Conservation (phyloP, 2,888 invertebrate genomes). For the Onthophagus sagittarius region DNA sequence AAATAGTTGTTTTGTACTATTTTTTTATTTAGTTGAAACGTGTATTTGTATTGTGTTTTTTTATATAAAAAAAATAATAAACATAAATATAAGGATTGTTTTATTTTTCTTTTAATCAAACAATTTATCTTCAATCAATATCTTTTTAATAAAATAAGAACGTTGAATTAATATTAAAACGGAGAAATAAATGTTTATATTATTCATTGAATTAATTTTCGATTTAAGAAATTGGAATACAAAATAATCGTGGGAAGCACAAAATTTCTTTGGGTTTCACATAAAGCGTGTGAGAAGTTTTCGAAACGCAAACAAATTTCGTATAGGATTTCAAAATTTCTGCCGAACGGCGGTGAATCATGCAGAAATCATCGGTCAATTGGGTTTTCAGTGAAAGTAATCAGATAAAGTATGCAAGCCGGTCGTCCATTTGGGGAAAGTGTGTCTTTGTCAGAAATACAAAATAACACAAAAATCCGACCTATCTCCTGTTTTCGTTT, state of each 20-base stretch:
- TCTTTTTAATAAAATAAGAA: not conserved
- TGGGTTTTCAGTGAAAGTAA: not conserved
- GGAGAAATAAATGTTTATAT: too few species aligned
- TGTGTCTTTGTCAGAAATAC: not conserved
- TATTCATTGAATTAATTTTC: not conserved
- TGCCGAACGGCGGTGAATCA: not conserved
- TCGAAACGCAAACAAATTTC: not conserved
- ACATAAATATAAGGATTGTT: not conserved
- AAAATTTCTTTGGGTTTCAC: too few species aligned
- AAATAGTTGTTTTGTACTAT: not conserved
- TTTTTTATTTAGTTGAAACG: conserved; percentile 3
- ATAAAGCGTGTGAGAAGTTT: not conserved
- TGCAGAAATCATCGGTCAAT: not conserved
- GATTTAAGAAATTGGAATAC: not conserved
- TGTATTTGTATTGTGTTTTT: not conserved
- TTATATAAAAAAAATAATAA: not conserved
- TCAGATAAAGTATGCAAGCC: not conserved
- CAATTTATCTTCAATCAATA: not conserved
- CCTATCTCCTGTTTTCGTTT: too few species aligned
- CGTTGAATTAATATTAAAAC: not conserved
- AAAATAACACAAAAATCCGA: not conserved
- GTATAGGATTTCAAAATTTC: not conserved
- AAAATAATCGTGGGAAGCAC: not conserved
- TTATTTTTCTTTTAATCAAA: not conserved
- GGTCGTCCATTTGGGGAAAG: not conserved